These are phyloP conservation scores for Pseudorasbora parva DNA, from an alignment of 2,113 vertebrate genomes.

Conservation along the genomic window DNA sequence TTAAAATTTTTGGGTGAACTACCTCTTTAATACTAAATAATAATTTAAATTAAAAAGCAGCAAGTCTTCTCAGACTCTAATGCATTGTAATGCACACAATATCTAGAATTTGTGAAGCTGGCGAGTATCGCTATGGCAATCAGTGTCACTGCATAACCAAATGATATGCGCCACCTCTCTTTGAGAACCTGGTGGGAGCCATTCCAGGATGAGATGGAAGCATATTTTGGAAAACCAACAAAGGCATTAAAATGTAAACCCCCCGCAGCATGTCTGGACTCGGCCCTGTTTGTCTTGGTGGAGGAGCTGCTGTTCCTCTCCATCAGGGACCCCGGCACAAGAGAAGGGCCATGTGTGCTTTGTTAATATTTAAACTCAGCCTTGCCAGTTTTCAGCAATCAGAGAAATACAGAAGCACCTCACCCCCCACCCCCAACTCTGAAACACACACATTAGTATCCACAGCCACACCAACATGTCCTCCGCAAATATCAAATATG, in stretches of 20 bases:
- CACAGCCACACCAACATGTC: constrained; percentile 59
- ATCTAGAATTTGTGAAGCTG: constrained; percentile 5
- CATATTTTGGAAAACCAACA: constrained; percentile 86
- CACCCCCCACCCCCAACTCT: constrained; percentile 10
- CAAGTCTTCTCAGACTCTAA: constrained; percentile 33
- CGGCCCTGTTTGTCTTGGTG: constrained; percentile 77
- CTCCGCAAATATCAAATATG: not conserved
- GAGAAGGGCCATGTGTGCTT: constrained; percentile 82
- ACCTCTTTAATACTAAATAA: not conserved
- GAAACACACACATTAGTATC: constrained; percentile 42
- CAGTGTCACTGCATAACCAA: constrained; percentile 42
- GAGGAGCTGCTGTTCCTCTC: constrained; percentile 75
- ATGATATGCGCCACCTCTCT: constrained; percentile 74
- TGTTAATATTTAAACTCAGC: constrained; percentile 84
- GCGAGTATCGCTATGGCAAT: constrained; percentile 37
- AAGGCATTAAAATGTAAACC: constrained; percentile 83
- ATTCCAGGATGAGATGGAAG: constrained; percentile 77
- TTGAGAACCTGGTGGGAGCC: constrained; percentile 74
- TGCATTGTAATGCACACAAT: constrained; percentile 19
- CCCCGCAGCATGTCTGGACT: constrained; percentile 81
- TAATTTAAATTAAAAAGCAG: constrained; percentile 21
- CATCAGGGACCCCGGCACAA: constrained; percentile 74
- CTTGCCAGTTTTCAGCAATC: constrained; percentile 76
- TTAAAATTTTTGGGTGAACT: no score
- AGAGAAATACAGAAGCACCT: constrained; percentile 61